Conservation (phyloP, 1,140 invertebrate genomes). For the Nixonia krombeini region DNA sequence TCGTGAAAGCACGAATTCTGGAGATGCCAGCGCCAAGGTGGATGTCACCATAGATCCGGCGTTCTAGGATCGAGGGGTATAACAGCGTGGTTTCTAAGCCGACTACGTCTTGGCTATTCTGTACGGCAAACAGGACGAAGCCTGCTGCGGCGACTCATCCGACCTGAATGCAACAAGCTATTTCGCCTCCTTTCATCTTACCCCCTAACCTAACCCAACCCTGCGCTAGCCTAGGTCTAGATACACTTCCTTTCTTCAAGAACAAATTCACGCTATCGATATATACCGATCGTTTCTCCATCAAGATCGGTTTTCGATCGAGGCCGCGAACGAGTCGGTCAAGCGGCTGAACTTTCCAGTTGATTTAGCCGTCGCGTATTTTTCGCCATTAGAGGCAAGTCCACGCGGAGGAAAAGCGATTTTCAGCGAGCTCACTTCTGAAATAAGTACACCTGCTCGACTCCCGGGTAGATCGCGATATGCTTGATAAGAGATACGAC, state of each 20-base stretch:
- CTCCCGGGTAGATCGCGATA: not conserved
- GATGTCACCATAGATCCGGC: conserved; percentile 42
- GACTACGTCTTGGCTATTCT: conserved; percentile 52
- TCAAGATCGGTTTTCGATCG: too few species aligned
- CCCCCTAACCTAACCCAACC: too few species aligned
- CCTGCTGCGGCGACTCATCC: conserved; percentile 53
- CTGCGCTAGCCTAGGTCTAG: not conserved
- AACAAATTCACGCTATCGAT: not conserved
- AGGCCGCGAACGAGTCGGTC: too few species aligned
- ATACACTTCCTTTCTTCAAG: not conserved
- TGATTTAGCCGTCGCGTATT: too few species aligned
- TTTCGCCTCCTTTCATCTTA: too few species aligned
- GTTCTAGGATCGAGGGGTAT: conserved; percentile 25
- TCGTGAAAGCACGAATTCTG: conserved; percentile 5
- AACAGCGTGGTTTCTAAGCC: conserved; percentile 33
- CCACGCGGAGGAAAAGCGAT: not conserved
- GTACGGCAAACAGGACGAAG: conserved; percentile 60
- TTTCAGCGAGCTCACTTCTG: conserved; percentile 4
- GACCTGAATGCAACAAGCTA: conserved; percentile 62
- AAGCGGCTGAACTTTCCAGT: too few species aligned
- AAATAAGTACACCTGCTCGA: not conserved
- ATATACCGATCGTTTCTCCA: not conserved
- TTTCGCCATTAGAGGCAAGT: too few species aligned
- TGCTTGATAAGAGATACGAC: conserved; percentile 14
- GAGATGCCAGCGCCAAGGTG: conserved; percentile 18